A percentile compares a stretch with the other conserved stretches of the same genome.
These are phyloP conservation scores for Toxostoma redivivum DNA, from an alignment of 2,113 vertebrate genomes.

Conservation along the genomic window DNA sequence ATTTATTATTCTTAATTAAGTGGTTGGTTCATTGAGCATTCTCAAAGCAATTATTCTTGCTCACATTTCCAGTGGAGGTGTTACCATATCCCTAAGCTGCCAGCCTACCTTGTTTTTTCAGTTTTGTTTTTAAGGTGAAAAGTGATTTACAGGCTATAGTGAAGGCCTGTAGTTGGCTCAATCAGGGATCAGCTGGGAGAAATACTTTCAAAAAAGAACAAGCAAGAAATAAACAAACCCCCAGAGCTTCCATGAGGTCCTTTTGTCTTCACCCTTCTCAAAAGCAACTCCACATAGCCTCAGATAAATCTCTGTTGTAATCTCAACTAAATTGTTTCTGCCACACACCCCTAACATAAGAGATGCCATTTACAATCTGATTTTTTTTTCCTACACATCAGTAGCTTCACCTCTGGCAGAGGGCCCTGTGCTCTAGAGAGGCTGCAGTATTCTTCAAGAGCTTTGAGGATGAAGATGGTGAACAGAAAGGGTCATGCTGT, in stretches of 20 bases:
- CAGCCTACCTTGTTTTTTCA: background rate
- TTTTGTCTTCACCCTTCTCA: background rate
- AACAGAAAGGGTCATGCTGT: background rate
- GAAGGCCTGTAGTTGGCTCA: background rate
- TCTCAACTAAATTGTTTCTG: background rate
- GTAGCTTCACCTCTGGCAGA: background rate
- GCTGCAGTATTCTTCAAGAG: background rate
- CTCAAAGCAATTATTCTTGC: constrained; percentile 44
- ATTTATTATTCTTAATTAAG: constrained; percentile 64
- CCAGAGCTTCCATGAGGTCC: background rate
- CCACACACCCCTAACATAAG: rapidly evolving
- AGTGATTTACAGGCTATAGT: constrained; percentile 3
- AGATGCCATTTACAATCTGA: background rate
- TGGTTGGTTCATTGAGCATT: constrained; percentile 1
- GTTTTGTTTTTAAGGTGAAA: background rate
- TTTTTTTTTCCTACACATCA: background rate
- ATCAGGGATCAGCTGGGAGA: background rate
- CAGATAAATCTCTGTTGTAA: background rate
- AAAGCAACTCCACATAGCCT: background rate
- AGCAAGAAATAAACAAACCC: background rate
- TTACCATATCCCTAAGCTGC: background rate
- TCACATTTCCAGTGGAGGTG: background rate
- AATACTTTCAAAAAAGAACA: background rate
- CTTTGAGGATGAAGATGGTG: background rate
- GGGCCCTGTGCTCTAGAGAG: background rate